A percentile compares a stretch with the other conserved stretches of the same genome.
phyloP scores from a whole-genome alignment of 2,113 vertebrate genomes.

The Colinus virginianus region DNA sequence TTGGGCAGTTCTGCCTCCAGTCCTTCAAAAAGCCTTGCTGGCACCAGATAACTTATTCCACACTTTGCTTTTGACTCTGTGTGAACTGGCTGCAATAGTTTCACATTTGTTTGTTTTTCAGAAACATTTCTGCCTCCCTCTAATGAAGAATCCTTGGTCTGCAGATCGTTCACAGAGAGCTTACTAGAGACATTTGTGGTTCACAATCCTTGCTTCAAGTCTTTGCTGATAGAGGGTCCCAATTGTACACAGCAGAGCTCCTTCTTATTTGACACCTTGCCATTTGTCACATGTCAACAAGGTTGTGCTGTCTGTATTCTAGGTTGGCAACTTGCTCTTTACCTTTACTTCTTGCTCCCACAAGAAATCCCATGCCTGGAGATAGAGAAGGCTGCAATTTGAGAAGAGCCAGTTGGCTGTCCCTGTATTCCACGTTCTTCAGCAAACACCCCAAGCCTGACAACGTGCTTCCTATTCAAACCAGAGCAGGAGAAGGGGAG shows the following conservation, averaged over 20 bases:
- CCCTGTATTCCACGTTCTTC: neutral
- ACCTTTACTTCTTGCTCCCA: neutral
- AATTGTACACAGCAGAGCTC: neutral
- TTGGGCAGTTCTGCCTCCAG: neutral
- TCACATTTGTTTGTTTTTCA: slow-evolving; percentile 15
- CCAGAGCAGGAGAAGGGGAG: neutral
- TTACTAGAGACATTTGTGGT: neutral
- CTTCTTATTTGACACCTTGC: neutral
- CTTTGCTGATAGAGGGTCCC: neutral
- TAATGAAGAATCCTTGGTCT: neutral
- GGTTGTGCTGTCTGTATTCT: rapidly evolving
- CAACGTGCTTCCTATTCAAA: neutral
- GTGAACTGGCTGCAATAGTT: slow-evolving; percentile 14
- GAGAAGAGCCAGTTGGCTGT: neutral
- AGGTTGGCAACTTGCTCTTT: neutral
- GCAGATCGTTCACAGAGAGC: neutral
- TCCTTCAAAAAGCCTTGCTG: neutral
- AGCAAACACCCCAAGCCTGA: neutral
- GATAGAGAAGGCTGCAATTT: neutral
- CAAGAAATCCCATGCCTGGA: neutral
- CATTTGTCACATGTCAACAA: neutral
- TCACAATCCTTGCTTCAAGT: neutral
- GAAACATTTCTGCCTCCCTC: neutral
- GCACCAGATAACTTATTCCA: neutral
- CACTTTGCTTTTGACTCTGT: neutral